Evolutionary conservation across 2,113 vertebrate genomes (phyloP).

Genomic region (Ophthalmolycus amberensis): DNA sequence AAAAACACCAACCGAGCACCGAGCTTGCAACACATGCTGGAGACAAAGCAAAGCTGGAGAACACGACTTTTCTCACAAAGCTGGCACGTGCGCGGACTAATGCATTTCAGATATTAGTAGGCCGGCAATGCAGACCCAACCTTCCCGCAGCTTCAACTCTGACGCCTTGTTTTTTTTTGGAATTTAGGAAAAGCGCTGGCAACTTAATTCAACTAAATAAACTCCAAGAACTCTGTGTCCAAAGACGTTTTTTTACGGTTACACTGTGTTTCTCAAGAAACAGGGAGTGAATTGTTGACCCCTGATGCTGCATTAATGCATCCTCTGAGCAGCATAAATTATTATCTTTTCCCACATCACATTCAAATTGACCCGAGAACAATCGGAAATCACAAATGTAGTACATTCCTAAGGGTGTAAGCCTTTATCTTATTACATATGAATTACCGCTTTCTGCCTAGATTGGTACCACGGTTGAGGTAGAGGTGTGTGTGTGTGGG

Average conservation of each 20-base stretch:
- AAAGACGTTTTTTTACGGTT: not conserved
- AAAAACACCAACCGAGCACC: slow-evolving; percentile 11
- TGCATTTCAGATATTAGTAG: not conserved
- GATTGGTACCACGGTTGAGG: not conserved
- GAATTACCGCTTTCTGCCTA: not conserved
- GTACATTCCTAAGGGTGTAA: not conserved
- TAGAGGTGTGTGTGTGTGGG: not conserved
- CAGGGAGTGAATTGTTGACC: not conserved
- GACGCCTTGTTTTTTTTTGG: not conserved
- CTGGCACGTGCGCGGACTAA: not conserved
- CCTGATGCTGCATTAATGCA: slow-evolving; percentile 4
- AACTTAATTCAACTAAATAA: not conserved
- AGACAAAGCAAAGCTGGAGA: slow-evolving; percentile 7
- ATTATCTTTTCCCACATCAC: not conserved
- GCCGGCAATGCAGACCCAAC: not conserved
- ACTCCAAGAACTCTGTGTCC: not conserved
- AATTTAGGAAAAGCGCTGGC: not conserved
- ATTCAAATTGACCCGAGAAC: slow-evolving; percentile 5
- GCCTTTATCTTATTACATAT: not conserved
- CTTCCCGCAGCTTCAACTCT: slow-evolving; percentile 24
- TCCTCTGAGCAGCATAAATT: not conserved
- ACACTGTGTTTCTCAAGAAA: slow-evolving; percentile 3
- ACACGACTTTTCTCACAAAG: slow-evolving; percentile 23
- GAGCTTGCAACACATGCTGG: slow-evolving; percentile 1
- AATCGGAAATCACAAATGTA: not conserved